phyloP scores from a whole-genome alignment of 2,888 invertebrate species.

The Pristionchus mayeri region DNA sequence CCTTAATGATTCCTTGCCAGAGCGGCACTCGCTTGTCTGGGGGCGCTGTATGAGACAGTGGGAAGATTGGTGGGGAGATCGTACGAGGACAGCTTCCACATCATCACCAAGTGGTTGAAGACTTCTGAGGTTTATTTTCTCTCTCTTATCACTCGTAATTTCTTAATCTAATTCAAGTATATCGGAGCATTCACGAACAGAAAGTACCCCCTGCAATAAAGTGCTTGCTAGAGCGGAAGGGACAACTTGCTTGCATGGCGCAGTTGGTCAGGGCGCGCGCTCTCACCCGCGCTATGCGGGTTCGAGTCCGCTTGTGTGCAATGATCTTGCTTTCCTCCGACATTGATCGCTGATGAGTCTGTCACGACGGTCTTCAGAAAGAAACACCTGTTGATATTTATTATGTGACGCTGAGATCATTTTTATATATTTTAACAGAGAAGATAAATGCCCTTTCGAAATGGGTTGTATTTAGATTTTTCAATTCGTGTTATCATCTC shows the following conservation, averaged over 20 bases:
- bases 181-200: not conserved
- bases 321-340: not conserved
- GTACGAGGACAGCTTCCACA: constrained; percentile 96
- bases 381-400: constrained; percentile 46
- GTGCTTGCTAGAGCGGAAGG: not conserved
- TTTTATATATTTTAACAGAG: not conserved
- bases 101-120: constrained; percentile 89
- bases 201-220: not conserved
- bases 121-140: constrained; percentile 84
- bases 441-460: no score
- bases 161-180: not conserved
- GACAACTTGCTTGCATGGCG: constrained; percentile 13
- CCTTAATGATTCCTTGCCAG: constrained; percentile 79
- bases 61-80: constrained; percentile 99
- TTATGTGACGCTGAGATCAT: constrained; percentile 49
- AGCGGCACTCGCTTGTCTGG: constrained; percentile 92
- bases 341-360: constrained; percentile 48
- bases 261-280: not conserved
- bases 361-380: constrained; percentile 53
- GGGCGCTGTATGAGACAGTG: constrained; percentile 96
- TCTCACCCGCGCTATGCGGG: not conserved
- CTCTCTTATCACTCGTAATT: not conserved
- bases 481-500: not conserved
- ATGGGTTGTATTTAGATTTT: no score
- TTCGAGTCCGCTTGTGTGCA: constrained; percentile 39